These are phyloP conservation scores for Perognathus longimembris DNA, from an alignment of 2,113 vertebrate genomes.

Conservation along the genomic window DNA sequence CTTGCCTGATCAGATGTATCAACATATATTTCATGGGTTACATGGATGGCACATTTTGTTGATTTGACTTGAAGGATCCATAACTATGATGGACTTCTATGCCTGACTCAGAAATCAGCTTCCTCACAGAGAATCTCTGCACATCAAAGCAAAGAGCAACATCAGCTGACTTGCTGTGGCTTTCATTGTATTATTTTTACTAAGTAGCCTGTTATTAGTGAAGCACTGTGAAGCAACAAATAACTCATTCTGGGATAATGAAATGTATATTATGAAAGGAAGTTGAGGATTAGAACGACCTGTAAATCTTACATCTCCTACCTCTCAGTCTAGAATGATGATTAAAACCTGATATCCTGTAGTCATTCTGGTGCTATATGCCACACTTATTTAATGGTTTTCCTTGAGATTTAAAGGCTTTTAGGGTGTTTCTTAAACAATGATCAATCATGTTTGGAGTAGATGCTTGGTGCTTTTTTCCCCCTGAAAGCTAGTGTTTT, in stretches of 20 bases:
- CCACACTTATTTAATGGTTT: neutral
- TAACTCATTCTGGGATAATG: slow-evolving; percentile 36
- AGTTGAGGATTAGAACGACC: neutral
- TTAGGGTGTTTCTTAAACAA: slow-evolving; percentile 48
- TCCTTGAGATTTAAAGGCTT: slow-evolving; percentile 30
- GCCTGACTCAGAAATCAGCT: slow-evolving; percentile 56
- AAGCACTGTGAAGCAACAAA: slow-evolving; percentile 26
- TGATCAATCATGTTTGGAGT: neutral
- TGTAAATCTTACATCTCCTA: neutral
- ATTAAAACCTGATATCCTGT: neutral
- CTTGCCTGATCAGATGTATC: neutral
- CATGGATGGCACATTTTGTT: slow-evolving; percentile 29
- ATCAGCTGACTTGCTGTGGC: neutral
- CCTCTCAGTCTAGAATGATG: neutral
- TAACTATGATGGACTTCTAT: slow-evolving; percentile 66
- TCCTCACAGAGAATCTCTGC: neutral
- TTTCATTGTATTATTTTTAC: slow-evolving; percentile 66
- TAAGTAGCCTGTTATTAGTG: slow-evolving; percentile 55
- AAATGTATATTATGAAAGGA: slow-evolving; percentile 5
- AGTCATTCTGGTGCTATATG: neutral
- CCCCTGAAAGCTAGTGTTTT: neutral
- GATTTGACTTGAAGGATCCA: slow-evolving; percentile 65
- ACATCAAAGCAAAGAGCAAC: slow-evolving; percentile 31
- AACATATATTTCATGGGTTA: slow-evolving; percentile 29
- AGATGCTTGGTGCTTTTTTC: neutral